phyloP scores from a whole-genome alignment of 37 sponge, comb jelly and placozoan genomes.

The Halichondria panicea region DNA sequence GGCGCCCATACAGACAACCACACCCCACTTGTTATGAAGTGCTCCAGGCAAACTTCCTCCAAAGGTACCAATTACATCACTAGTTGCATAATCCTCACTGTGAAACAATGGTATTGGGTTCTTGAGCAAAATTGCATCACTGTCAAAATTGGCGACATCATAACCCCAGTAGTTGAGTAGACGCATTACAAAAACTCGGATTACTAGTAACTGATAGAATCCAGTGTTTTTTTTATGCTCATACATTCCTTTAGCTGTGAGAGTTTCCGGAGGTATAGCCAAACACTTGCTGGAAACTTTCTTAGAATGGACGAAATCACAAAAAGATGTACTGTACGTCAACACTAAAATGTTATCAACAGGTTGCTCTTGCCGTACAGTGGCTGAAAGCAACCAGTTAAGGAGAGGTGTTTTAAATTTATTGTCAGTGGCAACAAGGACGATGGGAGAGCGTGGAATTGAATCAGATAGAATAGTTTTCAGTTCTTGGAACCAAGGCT shows the following conservation, averaged over 20 bases:
- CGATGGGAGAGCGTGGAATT: too few species aligned
- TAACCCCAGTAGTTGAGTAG: conserved; percentile 28
- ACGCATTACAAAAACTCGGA: conserved; percentile 8
- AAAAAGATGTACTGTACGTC: background rate
- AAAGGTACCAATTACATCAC: conserved; percentile 17
- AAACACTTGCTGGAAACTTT: background rate
- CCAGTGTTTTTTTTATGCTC: background rate
- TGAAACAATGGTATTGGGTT: background rate
- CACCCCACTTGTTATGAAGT: conserved; percentile 10
- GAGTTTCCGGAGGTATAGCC: background rate
- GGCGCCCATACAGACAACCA: conserved; percentile 33
- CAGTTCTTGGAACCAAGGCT: too few species aligned
- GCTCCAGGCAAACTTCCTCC: conserved; percentile 4
- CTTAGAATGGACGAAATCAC: background rate
- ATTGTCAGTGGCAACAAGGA: background rate
- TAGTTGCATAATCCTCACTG: conserved; percentile 8
- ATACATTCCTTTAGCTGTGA: conserved; percentile 1
- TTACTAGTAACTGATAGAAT: background rate
- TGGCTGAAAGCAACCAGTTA: conserved; percentile 17
- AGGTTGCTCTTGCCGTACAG: background rate
- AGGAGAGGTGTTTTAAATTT: background rate
- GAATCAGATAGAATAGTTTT: too few species aligned
- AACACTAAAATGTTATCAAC: conserved; percentile 8
- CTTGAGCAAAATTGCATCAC: conserved; percentile 25
- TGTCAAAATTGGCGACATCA: conserved; percentile 16